Evolutionary conservation across 1,140 invertebrate species (phyloP).

Genomic region (Euborellia annulipes): DNA sequence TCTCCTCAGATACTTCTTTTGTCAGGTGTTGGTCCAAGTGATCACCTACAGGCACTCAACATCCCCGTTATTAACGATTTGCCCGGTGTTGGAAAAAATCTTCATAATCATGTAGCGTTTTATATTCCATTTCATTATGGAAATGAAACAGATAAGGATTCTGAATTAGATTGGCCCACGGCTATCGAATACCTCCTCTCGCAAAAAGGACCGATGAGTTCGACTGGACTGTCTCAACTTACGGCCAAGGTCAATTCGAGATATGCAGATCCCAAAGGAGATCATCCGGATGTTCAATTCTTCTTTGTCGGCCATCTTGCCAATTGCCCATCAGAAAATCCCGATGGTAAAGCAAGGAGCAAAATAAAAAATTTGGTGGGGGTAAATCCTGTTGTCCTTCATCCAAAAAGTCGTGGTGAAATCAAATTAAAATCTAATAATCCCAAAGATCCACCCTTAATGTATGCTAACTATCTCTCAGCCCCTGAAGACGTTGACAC

Average conservation of each 20-base stretch:
- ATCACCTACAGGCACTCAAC: conserved; percentile 32
- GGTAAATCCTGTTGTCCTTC: conserved; percentile 20
- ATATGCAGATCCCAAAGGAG: conserved; percentile 31
- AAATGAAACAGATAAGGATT: conserved; percentile 32
- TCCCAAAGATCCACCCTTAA: conserved; percentile 42
- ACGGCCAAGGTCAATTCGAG: conserved; percentile 24
- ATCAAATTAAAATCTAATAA: conserved; percentile 37
- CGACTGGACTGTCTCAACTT: conserved; percentile 40
- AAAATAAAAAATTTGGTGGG: conserved; percentile 6
- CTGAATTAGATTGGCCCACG: conserved; percentile 41
- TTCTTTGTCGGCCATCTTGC: conserved; percentile 48
- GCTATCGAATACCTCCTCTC: conserved; percentile 42
- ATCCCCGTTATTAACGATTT: conserved; percentile 39
- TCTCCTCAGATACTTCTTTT: conserved; percentile 50
- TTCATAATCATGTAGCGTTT: conserved; percentile 55
- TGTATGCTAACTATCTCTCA: conserved; percentile 45
- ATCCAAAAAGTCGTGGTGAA: conserved; percentile 41
- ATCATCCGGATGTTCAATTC: conserved; percentile 21
- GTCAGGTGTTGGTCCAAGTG: conserved; percentile 48
- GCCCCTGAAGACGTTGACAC: conserved; percentile 30
- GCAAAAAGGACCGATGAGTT: conserved; percentile 38
- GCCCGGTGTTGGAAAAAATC: conserved; percentile 56
- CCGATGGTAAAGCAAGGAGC: conserved; percentile 12
- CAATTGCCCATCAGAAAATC: conserved; percentile 41
- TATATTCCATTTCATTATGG: conserved; percentile 27